phyloP scores from a whole-genome alignment of 2,888 invertebrate genomes.

The Lampropteryx suffumata region DNA sequence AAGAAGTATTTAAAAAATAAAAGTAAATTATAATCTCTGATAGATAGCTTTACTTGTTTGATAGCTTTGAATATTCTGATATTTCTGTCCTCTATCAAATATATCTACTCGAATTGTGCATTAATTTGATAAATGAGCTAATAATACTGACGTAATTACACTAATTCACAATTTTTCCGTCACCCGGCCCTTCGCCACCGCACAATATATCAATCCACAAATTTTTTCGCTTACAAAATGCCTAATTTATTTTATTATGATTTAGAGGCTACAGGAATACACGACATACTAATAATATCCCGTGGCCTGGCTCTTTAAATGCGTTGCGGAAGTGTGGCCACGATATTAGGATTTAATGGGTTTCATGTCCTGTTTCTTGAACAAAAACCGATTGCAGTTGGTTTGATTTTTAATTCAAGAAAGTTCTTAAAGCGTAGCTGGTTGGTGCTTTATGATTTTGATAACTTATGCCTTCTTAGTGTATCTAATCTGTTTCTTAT shows the following conservation, averaged over 20 bases:
- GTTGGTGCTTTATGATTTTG: too few species aligned
- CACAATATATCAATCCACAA: constrained; percentile 12
- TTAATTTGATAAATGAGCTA: neutral
- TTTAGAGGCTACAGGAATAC: constrained; percentile 18
- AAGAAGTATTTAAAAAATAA: too few species aligned
- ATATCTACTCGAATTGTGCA: neutral
- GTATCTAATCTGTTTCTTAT: too few species aligned
- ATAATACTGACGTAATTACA: neutral
- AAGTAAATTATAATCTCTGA: too few species aligned
- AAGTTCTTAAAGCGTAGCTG: too few species aligned
- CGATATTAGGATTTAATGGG: constrained; percentile 18
- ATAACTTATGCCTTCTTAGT: too few species aligned
- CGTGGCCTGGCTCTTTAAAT: constrained; percentile 14
- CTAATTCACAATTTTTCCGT: neutral
- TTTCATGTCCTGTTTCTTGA: constrained; percentile 22
- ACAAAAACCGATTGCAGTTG: constrained; percentile 6
- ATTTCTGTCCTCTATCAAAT: too few species aligned
- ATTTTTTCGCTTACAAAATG: constrained; percentile 20
- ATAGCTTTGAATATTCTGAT: too few species aligned
- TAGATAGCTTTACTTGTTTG: too few species aligned
- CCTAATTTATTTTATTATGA: constrained; percentile 25
- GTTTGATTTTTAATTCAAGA: too few species aligned
- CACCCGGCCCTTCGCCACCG: neutral
- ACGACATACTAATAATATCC: constrained; percentile 21
- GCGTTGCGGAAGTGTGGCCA: constrained; percentile 22